A percentile compares a stretch with the other conserved stretches of the same genome.
Evolutionary conservation across 2,113 vertebrate species (phyloP).

Genomic region (Crypturellus undulatus): DNA sequence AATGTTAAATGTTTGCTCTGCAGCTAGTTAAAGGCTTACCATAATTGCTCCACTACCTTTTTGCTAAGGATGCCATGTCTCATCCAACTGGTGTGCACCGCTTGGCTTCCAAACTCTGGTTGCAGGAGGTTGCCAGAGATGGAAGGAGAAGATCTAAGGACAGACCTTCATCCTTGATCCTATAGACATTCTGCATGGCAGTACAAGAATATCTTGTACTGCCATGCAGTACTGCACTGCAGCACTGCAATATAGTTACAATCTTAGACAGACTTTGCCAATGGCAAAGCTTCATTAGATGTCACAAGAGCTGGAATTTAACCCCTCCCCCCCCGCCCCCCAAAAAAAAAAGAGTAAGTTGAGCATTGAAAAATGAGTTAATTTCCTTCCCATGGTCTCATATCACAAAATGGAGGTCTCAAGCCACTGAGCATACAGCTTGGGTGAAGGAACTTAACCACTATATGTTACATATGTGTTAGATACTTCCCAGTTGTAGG

Average conservation of each 20-base stretch:
- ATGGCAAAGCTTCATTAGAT: neutral
- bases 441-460: neutral
- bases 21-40: conserved; percentile 67
- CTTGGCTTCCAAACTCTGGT: neutral
- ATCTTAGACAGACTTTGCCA: neutral
- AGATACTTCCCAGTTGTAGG: neutral
- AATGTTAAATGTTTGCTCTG: conserved; percentile 57
- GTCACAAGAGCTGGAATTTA: neutral
- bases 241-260: too few species aligned
- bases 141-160: neutral
- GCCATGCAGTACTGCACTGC: too few species aligned
- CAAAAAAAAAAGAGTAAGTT: neutral
- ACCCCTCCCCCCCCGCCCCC: neutral
- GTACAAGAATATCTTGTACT: neutral
- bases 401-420: neutral
- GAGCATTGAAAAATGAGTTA: neutral
- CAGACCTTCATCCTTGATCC: neutral
- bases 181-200: neutral
- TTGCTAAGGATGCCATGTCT: conserved; percentile 43
- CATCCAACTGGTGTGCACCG: neutral
- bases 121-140: neutral
- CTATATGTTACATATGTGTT: neutral
- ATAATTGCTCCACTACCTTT: conserved; percentile 57
- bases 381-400: neutral
- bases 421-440: neutral